Conservation (phyloP, 2,797 vertebrate genomes). For the Balearica regulorum region DNA sequence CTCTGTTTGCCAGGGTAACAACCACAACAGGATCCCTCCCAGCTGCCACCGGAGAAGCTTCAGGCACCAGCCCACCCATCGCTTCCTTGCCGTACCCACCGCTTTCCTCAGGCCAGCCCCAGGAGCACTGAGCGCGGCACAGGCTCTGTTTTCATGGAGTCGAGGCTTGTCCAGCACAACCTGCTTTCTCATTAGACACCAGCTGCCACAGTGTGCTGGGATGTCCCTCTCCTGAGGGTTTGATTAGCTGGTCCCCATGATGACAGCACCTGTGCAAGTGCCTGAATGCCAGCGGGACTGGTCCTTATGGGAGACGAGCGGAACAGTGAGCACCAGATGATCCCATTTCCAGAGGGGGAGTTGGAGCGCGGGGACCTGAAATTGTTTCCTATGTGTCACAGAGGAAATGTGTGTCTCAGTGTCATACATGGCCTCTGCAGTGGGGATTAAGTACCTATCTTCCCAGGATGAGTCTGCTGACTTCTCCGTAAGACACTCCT, state of each 20-base stretch:
- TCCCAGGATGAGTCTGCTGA: not conserved
- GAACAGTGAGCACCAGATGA: not conserved
- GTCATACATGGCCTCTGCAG: not conserved
- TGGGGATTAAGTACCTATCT: not conserved
- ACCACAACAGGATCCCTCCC: not conserved
- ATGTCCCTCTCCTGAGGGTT: not conserved
- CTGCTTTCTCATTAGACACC: not conserved
- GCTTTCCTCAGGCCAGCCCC: not conserved
- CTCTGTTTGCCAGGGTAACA: not conserved
- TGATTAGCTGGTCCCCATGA: not conserved
- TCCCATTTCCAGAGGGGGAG: not conserved
- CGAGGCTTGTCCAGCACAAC: not conserved
- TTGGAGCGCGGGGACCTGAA: not conserved
- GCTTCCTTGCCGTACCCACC: rapidly evolving
- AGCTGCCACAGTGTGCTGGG: not conserved
- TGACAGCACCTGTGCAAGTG: not conserved
- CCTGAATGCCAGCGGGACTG: not conserved
- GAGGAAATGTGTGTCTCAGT: not conserved
- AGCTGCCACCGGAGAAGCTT: not conserved
- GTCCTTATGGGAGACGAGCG: not conserved
- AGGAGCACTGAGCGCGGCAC: not conserved
- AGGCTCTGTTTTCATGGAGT: not conserved
- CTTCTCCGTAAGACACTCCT: not conserved
- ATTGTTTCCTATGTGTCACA: not conserved
- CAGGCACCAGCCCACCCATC: not conserved